Evolutionary conservation across 2,113 vertebrate genomes (phyloP).

Genomic region (Paraplagusia blochii): DNA sequence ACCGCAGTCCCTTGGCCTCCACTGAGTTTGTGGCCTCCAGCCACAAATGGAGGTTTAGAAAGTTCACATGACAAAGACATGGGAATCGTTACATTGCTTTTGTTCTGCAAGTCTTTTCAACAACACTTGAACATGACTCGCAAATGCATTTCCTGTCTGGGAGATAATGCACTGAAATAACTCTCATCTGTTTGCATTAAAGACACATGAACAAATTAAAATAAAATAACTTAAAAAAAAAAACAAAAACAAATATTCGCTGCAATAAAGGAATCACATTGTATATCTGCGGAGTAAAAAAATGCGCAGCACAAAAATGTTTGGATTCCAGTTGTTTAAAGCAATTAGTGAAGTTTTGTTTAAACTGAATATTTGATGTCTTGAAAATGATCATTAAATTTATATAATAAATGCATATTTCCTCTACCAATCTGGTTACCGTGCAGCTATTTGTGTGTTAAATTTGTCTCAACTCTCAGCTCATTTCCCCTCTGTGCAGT

Average conservation of each 20-base stretch:
- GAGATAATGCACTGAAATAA: background rate
- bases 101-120: background rate
- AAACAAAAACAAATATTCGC: background rate
- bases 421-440: slow-evolving; percentile 7
- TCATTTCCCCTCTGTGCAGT: slow-evolving; percentile 2
- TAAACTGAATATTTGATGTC: background rate
- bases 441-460: slow-evolving; percentile 13
- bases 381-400: too few relatives aligned
- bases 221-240: background rate
- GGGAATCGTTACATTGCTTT: background rate
- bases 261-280: background rate
- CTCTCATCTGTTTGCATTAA: background rate
- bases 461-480: slow-evolving; percentile 25
- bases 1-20: background rate
- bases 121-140: slow-evolving; percentile 22
- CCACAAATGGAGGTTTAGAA: background rate
- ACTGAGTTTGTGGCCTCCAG: slow-evolving; percentile 8
- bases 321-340: background rate
- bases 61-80: background rate
- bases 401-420: slow-evolving; percentile 12
- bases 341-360: background rate
- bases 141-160: background rate
- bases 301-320: background rate
- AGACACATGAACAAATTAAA: background rate
- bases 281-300: background rate